Evolutionary conservation across 2,888 invertebrate genomes (phyloP), one percentile per base, ranked within the genome.

Genomic region (Drosophila paucipuncta): DNA sequence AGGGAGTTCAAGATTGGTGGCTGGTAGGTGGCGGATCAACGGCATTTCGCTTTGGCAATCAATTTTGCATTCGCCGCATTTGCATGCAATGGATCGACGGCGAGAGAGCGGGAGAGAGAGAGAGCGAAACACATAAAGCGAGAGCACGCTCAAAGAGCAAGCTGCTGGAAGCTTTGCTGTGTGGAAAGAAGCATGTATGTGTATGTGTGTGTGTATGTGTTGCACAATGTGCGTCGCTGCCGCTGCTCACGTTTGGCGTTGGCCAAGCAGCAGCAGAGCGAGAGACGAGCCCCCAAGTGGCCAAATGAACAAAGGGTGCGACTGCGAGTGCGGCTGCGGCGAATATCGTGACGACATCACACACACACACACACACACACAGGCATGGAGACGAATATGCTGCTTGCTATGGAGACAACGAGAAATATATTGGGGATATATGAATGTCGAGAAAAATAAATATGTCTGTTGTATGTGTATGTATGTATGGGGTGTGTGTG

Each of bases 261-360:
- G 25, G 16, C 25, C 47, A 47, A 47, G 47, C 31, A 66, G 25
- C 57, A 35, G 39, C 70, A 78, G 63, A 33, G 66, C 65, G 49
- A 76, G 72, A 73, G 85, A 89, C 85, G 85, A 86, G 85, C 85
- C 85, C 89, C 85, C 87, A 82, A 88, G 71, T 67, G 53, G 53
- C 60, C 57, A 77, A 80, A 57, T 78, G 59, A 57, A 50, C 67
- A 49, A 80, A 79, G 79, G 73, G 79, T 60, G 73, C 52, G 30
- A 50, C 35, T 41, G 58, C 41, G 41, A 58, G 41, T 43, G 68
- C 22, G 70, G 70, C 59, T 53, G 62, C 76, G 79, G 73, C 57
- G 68, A 73, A 83, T 72, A 63, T 52, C 28, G 28, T 70, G 66
- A 71, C 72, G 72, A 70, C 71, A 7, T 9, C 30, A 52, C n/a